Conservation (phyloP, 2,113 vertebrate genomes). For the Anas platyrhynchos region DNA sequence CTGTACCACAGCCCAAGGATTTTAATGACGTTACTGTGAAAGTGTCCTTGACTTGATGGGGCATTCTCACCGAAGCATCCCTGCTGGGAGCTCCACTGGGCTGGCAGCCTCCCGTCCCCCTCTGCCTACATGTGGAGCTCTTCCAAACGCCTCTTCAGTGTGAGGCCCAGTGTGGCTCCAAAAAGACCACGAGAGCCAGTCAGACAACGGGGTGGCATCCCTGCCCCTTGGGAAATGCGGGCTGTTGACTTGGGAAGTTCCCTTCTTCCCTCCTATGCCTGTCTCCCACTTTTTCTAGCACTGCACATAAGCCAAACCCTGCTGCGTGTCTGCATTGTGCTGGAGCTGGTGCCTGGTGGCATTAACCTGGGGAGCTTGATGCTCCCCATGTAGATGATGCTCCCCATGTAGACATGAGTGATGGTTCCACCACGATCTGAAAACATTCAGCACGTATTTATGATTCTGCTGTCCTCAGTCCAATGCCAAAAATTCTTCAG, state of each 20-base stretch:
- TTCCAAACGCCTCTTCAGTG: background rate
- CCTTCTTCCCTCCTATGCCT: background rate
- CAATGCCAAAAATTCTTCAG: background rate
- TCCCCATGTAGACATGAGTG: background rate
- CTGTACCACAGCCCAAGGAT: background rate
- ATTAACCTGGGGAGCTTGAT: background rate
- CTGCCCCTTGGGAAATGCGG: background rate
- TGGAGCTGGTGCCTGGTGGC: background rate
- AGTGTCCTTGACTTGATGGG: background rate
- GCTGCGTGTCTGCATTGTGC: background rate
- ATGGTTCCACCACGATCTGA: background rate
- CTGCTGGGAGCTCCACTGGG: background rate
- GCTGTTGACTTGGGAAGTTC: background rate
- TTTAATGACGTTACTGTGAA: background rate
- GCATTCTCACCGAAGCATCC: background rate
- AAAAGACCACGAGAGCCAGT: background rate
- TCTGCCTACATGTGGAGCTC: background rate
- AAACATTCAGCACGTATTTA: background rate
- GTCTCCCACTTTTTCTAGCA: background rate
- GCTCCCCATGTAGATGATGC: background rate
- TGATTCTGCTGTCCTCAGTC: background rate
- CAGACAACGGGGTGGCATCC: too few species aligned
- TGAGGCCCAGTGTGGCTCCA: fast-evolving
- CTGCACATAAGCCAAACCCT: background rate
- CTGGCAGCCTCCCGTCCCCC: background rate